Base-by-base conservation (phyloP, 2,797 vertebrate species). In the Salmo trutta region DNA sequence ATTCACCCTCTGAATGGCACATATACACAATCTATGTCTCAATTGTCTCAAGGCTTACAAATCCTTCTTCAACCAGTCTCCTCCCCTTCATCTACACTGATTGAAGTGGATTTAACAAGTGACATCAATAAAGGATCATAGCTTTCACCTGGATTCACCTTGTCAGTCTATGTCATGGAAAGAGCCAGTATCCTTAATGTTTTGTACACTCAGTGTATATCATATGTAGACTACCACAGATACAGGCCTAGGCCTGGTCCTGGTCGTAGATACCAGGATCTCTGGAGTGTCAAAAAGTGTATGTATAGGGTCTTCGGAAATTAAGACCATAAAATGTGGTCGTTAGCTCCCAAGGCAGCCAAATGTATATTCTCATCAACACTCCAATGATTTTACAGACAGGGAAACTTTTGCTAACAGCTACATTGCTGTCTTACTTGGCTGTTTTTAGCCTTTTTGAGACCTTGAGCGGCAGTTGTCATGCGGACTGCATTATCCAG, bases 401-500 rank as follows among this genome's bases (percentile, higher is more conserved):
- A 31, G 5, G 33, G 65, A 67, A 29, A 33, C 65, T 33, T 16
- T 10, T 47, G 8, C 41, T 47, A 8, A 47, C 41, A 67, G 29
- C 24, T 33, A 29, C 12, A 17, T 31, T 33, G 66, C 31, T 68
- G 27, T 17, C 66, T 36, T 17, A 8, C 66, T 68, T 68, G 31
- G 27, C 65, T 66, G 74, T 41, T 47, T 56, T 71, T 33, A 36
- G 29, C n/a, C 59, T 16, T 70, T 69, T 33, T 24, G 59, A 78
- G 77, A 78, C 77, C 76, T 82, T 7, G 65, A 67, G n/a, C 5
- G 16, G 31, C 79, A 54, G 75, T 78, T 88, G 87, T 90, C 77
- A 81, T 87, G n/a, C 31, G 84, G 85, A 88, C 84, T 89, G 75
- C 31, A 70, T 66, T 73, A 51, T 82, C 73, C 73, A 78, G 69